A percentile compares a stretch with the other conserved stretches of the same genome.
phyloP scores from a whole-genome alignment of 2,113 vertebrate species.

The Tetrao urogallus region DNA sequence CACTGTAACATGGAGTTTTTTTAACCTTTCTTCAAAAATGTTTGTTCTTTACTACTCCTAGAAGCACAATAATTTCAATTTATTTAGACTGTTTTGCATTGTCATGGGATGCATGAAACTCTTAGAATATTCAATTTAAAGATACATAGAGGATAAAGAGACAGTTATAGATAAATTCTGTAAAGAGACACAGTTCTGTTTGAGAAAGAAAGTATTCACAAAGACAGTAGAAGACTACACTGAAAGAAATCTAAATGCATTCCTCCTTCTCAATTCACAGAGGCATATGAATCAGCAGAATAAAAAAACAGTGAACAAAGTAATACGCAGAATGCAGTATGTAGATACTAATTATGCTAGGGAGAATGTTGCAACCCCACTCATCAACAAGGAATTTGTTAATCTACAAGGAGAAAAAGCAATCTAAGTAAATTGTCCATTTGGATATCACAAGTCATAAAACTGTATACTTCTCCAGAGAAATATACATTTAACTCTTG shows the following conservation, averaged over 20 bases:
- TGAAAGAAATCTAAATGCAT: background rate
- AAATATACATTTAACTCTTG: background rate
- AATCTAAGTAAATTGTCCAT: slow-evolving; percentile 2
- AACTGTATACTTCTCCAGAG: background rate
- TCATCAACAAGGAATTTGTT: background rate
- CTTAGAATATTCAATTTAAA: background rate
- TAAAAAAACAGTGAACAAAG: background rate
- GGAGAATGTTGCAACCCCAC: background rate
- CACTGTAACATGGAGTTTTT: background rate
- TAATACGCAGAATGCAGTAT: background rate
- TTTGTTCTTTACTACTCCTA: background rate
- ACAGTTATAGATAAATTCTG: background rate
- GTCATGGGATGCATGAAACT: background rate
- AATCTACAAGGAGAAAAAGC: background rate
- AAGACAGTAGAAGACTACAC: background rate
- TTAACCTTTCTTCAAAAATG: background rate
- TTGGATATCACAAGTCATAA: background rate
- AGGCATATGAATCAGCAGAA: background rate
- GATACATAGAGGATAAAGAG: background rate
- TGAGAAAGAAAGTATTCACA: background rate
- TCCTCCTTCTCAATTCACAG: background rate
- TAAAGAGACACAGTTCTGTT: background rate
- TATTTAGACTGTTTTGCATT: background rate
- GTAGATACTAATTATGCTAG: background rate
- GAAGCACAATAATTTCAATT: background rate